Conservation (phyloP, 2,113 vertebrate species). For the Petroica traversi region DNA sequence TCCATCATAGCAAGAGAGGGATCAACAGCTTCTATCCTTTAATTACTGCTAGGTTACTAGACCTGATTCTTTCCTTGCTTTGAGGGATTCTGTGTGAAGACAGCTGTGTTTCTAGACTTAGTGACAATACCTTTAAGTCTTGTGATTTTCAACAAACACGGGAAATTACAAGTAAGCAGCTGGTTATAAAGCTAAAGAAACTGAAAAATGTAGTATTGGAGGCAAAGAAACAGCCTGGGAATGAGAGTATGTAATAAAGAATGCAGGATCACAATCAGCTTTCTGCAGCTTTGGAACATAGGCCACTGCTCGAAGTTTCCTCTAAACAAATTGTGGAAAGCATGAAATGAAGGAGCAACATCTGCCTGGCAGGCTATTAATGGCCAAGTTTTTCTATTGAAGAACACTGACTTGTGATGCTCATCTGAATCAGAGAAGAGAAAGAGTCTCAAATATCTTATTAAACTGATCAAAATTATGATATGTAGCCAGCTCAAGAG, state of each 20-base stretch:
- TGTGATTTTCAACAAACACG: not conserved
- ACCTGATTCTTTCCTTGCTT: not conserved
- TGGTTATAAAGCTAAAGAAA: not conserved
- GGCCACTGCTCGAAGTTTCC: not conserved
- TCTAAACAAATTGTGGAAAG: not conserved
- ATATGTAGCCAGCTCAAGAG: not conserved
- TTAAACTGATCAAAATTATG: not conserved
- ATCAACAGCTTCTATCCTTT: not conserved
- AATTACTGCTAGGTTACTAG: not conserved
- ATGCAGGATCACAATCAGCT: not conserved
- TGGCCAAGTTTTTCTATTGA: not conserved
- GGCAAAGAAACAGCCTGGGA: not conserved
- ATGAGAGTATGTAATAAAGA: not conserved
- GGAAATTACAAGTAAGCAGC: not conserved
- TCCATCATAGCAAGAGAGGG: not conserved
- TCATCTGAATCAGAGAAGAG: not conserved
- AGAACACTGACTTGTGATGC: not conserved
- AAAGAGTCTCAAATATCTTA: not conserved
- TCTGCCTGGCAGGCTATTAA: not conserved
- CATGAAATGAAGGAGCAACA: not conserved
- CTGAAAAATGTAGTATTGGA: not conserved
- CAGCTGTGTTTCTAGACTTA: not conserved
- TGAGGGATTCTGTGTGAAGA: not conserved
- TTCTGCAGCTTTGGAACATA: not conserved
- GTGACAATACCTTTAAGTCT: not conserved